Evolutionary conservation across 2,797 vertebrate species (phyloP).

Genomic region (Pipistrellus kuhlii): DNA sequence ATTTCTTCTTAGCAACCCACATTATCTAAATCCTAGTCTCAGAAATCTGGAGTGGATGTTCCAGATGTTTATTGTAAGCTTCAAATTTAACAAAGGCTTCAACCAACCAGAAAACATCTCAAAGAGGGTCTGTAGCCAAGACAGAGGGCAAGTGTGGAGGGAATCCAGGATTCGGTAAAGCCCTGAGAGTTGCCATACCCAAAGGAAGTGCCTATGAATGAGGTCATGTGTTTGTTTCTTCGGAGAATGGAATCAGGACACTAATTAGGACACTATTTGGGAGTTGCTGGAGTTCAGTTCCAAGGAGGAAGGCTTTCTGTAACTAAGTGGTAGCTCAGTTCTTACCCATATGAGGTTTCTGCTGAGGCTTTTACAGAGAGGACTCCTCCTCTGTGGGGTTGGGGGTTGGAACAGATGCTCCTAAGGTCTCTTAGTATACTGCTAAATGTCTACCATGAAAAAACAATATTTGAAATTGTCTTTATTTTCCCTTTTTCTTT

Average conservation of each 20-base stretch:
- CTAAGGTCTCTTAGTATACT: neutral
- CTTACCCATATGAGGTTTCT: neutral
- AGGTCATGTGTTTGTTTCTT: neutral
- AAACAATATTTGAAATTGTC: neutral
- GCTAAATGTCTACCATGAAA: neutral
- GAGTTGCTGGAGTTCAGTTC: neutral
- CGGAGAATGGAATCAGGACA: conserved; percentile 23
- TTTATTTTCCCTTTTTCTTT: neutral
- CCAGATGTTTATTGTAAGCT: neutral
- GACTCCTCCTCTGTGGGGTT: neutral
- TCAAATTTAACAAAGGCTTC: neutral
- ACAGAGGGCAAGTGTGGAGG: neutral
- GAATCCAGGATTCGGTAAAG: neutral
- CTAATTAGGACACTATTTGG: neutral
- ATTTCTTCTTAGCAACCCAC: conserved; percentile 6
- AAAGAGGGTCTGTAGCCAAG: neutral
- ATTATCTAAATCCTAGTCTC: conserved; percentile 5
- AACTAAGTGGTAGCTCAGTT: neutral
- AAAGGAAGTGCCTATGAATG: neutral
- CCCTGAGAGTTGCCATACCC: neutral
- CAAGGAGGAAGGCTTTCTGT: neutral
- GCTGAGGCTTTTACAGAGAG: neutral
- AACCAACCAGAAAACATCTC: conserved; percentile 7
- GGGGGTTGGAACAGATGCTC: neutral
- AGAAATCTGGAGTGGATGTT: neutral